Base-by-base conservation (phyloP, 2,797 vertebrate species). In the Cygnus olor region DNA sequence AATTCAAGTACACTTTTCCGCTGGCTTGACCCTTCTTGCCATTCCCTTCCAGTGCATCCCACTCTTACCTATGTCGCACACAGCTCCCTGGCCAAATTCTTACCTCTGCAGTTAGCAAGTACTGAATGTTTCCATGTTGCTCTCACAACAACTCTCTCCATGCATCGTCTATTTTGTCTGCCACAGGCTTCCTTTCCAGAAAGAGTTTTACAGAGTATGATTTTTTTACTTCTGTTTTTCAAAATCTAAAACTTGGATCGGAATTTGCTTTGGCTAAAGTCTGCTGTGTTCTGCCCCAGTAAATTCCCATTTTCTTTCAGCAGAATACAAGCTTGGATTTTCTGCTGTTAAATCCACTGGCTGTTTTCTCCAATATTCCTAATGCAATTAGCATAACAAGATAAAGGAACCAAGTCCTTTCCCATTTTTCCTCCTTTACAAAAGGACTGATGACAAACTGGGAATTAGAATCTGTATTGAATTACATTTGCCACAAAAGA, bases 401-500 rank as follows among this genome's bases (percentile, higher is more conserved):
- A 97, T 97, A 96, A 97, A 95, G 83, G 92, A 96, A 97, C 96
- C 86, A 94, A 95, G 93, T 96, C 88, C 87, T 80, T 85, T 82
- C 91, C 80, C 95, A 97, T 97, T 97, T 95, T 94, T 96, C 88
- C 96, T 91, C 94, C 81, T 88, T 91, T 90, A 85, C 93, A 97
- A 97, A 96, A 97, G 94, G 93, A 91, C 94, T 85, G 95, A 97
- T 96, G 97, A 97, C 96, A 98, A 96, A 97, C 97, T 96, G 88
- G 97, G 97, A 97, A 97, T 98, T 97, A 96, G 97, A 97, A 97
- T 98, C 98, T 97, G 96, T 98, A 98, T 98, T 98, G 98, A 98
- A 98, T 99, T 98, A 99, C 98, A 98, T 98, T 98, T 96, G 97
- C 98, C 98, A 98, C 95, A 98, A 98, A 98, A 98, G 97, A 98